Evolutionary conservation across 2,888 invertebrate species (phyloP).

Genomic region (Hemaris fuciformis): DNA sequence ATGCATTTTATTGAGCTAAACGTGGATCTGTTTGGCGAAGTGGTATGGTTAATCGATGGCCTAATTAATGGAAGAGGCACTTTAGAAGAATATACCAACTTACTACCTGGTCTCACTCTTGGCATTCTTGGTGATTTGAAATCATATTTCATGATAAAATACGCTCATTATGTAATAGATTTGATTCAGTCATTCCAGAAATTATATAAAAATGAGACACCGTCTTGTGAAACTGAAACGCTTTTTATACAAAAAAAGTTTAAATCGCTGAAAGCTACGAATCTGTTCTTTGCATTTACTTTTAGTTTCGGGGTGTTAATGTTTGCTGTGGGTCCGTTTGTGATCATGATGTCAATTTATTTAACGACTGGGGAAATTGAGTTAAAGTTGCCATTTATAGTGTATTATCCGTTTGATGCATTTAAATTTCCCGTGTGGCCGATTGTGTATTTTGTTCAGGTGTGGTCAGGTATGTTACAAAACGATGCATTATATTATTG

Average conservation of each 20-base stretch:
- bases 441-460: slow-evolving; percentile 39
- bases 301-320: slow-evolving; percentile 20
- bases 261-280: neutral
- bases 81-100: slow-evolving; percentile 38
- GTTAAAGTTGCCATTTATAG: slow-evolving; percentile 41
- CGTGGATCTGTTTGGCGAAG: slow-evolving; percentile 25
- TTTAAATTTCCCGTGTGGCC: slow-evolving; percentile 39
- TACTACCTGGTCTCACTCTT: slow-evolving; percentile 41
- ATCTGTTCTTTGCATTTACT: neutral
- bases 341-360: slow-evolving; percentile 34
- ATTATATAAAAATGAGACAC: slow-evolving; percentile 8
- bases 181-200: slow-evolving; percentile 21
- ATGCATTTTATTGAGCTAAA: slow-evolving; percentile 30
- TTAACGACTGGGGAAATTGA: slow-evolving; percentile 35
- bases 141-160: slow-evolving; percentile 35
- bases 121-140: slow-evolving; percentile 41
- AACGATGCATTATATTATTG: no score
- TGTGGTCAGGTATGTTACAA: slow-evolving; percentile 45
- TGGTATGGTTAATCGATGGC: slow-evolving; percentile 32
- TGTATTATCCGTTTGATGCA: slow-evolving; percentile 52
- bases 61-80: slow-evolving; percentile 23
- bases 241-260: slow-evolving; percentile 14
- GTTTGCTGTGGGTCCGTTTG: slow-evolving; percentile 39
- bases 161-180: slow-evolving; percentile 34
- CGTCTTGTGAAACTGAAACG: slow-evolving; percentile 8